These are phyloP conservation scores for Chironomus striatipennis DNA, from an alignment of 1,140 invertebrate genomes.

Conservation along the genomic window DNA sequence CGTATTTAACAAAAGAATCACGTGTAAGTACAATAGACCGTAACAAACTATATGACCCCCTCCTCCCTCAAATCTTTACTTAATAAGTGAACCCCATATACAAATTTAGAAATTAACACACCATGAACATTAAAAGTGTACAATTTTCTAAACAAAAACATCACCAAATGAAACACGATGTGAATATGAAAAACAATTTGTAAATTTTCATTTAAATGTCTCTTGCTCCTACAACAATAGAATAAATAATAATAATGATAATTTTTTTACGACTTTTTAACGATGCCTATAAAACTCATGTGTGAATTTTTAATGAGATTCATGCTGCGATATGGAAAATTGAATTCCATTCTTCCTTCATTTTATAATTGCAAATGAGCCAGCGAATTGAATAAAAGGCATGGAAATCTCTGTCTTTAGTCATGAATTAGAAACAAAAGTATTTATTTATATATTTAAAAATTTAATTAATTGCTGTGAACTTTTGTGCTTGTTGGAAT, in stretches of 20 bases:
- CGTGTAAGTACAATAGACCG: no score
- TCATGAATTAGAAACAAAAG: not conserved
- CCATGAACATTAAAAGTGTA: no score
- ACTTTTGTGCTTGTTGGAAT: not conserved
- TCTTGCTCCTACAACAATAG: constrained; percentile 7
- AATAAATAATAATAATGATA: no score
- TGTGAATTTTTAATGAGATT: constrained; percentile 3
- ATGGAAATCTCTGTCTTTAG: not conserved
- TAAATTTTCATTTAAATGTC: not conserved
- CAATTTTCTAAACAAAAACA: no score
- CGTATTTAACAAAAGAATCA: no score
- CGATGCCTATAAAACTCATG: constrained; percentile 2
- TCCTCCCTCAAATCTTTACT: no score
- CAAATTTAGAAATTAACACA: no score
- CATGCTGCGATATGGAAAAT: not conserved
- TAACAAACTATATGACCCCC: no score
- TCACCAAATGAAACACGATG: no score
- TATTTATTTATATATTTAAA: not conserved
- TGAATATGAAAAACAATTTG: no score
- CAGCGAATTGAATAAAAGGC: not conserved
- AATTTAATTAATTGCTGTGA: not conserved
- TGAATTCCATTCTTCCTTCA: not conserved
- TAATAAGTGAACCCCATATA: no score
- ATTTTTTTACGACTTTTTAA: not conserved
- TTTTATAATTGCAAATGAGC: not conserved